Evolutionary conservation across 2,113 vertebrate genomes (phyloP).

Genomic region (Gobiocypris rarus): DNA sequence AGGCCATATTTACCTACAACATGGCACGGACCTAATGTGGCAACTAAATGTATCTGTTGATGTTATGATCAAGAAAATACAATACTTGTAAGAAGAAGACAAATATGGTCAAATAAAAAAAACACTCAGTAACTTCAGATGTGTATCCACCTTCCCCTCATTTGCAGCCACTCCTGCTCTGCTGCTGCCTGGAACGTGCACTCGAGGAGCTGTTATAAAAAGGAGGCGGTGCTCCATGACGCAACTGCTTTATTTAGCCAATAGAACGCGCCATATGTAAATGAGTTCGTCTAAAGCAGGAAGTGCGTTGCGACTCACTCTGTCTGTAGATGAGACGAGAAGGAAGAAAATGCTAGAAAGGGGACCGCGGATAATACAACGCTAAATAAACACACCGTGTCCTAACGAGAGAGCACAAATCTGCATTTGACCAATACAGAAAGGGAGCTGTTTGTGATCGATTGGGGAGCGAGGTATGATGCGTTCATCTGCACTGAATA

Average conservation of each 20-base stretch:
- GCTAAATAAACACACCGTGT: neutral
- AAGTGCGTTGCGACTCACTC: neutral
- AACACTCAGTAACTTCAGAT: neutral
- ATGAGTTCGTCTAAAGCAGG: constrained; percentile 19
- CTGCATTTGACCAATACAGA: neutral
- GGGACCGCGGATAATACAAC: neutral
- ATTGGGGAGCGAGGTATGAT: constrained; percentile 9
- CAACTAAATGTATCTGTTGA: no score
- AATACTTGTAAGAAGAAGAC: neutral
- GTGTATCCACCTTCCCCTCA: neutral
- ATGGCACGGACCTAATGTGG: no score
- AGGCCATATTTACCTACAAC: no score
- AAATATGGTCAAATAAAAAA: neutral
- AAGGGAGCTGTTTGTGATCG: constrained; percentile 6
- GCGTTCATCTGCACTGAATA: neutral
- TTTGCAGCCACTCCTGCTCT: neutral
- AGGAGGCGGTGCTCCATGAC: neutral
- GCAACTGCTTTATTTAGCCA: constrained; percentile 44
- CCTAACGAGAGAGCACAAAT: neutral
- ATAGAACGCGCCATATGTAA: constrained; percentile 48
- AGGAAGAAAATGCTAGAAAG: constrained; percentile 42
- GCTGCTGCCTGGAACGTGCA: neutral
- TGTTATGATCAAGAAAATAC: no score
- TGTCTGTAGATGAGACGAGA: neutral
- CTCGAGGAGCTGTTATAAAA: neutral